Evolutionary conservation across 2,888 invertebrate species (phyloP).

Genomic region (Kuschelorhynchus macadamiae): DNA sequence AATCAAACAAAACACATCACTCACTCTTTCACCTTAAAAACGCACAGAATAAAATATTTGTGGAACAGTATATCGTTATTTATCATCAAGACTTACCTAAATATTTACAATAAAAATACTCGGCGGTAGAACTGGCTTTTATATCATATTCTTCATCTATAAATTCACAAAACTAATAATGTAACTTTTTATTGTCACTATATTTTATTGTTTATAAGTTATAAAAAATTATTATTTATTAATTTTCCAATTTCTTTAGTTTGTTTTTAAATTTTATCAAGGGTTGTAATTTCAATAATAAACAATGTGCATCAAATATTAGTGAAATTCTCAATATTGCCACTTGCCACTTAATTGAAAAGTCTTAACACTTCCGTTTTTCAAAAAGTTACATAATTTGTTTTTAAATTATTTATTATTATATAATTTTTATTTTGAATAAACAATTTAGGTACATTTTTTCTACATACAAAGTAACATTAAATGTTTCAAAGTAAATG

Average conservation of each 20-base stretch:
- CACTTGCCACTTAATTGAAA: not conserved
- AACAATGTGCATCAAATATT: not conserved
- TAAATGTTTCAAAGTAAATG: too few relatives aligned
- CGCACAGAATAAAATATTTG: too few relatives aligned
- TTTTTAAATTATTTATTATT: not conserved
- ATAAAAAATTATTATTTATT: not conserved
- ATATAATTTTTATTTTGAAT: not conserved
- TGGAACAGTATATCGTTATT: too few relatives aligned
- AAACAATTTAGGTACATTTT: too few relatives aligned
- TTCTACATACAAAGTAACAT: too few relatives aligned
- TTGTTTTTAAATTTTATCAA: too few relatives aligned
- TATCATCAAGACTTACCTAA: slow-evolving; percentile 6
- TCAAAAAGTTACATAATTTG: not conserved
- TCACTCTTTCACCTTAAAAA: too few relatives aligned
- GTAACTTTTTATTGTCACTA: not conserved
- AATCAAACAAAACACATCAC: too few relatives aligned
- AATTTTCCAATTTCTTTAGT: too few relatives aligned
- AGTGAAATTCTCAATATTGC: not conserved
- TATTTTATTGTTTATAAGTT: not conserved
- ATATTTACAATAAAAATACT: slow-evolving; percentile 27
- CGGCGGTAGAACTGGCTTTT: slow-evolving; percentile 10
- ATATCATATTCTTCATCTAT: not conserved
- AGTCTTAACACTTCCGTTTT: too few relatives aligned
- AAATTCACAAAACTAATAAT: not conserved
- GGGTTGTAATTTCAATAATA: too few relatives aligned